phyloP scores from a whole-genome alignment of 2,888 invertebrate genomes.

The Falcaria lacertinaria region DNA sequence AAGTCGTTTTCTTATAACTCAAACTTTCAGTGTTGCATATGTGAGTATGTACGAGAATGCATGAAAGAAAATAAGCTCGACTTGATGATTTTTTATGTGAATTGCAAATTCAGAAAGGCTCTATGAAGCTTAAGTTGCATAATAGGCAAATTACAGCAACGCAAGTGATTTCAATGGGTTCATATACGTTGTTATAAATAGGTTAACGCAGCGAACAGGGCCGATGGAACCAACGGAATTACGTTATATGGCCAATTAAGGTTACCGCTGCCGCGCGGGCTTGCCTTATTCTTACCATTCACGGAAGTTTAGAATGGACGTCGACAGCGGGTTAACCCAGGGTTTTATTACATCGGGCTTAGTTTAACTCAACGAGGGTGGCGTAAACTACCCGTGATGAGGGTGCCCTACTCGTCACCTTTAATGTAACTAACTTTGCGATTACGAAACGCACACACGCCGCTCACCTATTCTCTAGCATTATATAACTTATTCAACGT shows the following conservation, averaged over 20 bases:
- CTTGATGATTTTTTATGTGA: too few species aligned
- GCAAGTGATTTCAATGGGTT: too few species aligned
- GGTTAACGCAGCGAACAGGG: background rate
- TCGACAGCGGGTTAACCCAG: slow-evolving; percentile 15
- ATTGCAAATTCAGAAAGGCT: too few species aligned
- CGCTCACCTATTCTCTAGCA: background rate
- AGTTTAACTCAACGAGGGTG: slow-evolving; percentile 18
- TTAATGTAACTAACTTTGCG: slow-evolving; percentile 1
- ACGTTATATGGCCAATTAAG: slow-evolving; percentile 14
- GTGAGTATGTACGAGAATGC: too few species aligned
- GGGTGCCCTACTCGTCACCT: background rate
- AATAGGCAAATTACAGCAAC: too few species aligned
- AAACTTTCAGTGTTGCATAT: too few species aligned
- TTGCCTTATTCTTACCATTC: slow-evolving; percentile 20
- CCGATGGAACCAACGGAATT: slow-evolving; percentile 1
- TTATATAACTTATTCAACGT: background rate
- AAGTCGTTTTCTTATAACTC: too few species aligned
- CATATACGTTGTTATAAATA: too few species aligned
- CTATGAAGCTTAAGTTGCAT: too few species aligned
- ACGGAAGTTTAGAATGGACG: slow-evolving; percentile 18
- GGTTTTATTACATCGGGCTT: slow-evolving; percentile 10
- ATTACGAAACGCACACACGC: background rate
- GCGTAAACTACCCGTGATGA: slow-evolving; percentile 4
- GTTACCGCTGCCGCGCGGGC: slow-evolving; percentile 17
- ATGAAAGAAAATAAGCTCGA: too few species aligned